Evolutionary conservation across 2,888 invertebrate species (phyloP), one percentile per base, ranked within the genome.

Genomic region (Nomada lathburiana): DNA sequence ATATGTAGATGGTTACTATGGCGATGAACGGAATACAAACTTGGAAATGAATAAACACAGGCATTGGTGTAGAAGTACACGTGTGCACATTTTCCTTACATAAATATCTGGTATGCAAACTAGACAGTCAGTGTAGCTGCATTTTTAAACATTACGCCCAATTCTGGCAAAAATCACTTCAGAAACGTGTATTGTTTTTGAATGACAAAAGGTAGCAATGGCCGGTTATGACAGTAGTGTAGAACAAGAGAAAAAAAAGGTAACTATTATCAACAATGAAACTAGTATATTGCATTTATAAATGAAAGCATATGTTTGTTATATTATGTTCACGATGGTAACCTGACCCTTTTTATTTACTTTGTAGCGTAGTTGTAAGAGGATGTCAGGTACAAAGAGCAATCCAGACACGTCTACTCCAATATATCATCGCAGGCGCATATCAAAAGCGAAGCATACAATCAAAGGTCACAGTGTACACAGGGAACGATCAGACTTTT

Each of bases 341-440:
- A 76, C 69, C 69, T 63, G 2, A 3, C 2, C 36, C 2, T 10
- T 20, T 13, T 47, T 11, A 9, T 20, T 29, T n/a, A 20, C 16
- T 11, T 23, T 16, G 0, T 26, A 79, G 79, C 63, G 52, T 16
- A 67, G 62, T 29, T 20, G 2, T 0, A 63, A 26, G 47, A 72
- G 50, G 52, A 55, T 50, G 55, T 52, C 67, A 18, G 23, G 36
- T 50, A 7, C 13, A 13, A 88, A 84, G 11, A 80, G 83, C 53
- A 89, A 89, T 42, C 69, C 86, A 5, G 91, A 92, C 60, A 88
- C 86, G 60, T 90, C 87, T 55, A 87, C 84, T 16, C 76, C 84
- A 55, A 20, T 82, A 11, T 83, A 83, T 44, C 65, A 76, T 55
- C 86, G 79, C 0, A 88, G 84, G 23, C 89, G 89, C 29, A 78